Base-by-base conservation (phyloP, 2,888 invertebrate genomes). In the Baronia brevicornis region DNA sequence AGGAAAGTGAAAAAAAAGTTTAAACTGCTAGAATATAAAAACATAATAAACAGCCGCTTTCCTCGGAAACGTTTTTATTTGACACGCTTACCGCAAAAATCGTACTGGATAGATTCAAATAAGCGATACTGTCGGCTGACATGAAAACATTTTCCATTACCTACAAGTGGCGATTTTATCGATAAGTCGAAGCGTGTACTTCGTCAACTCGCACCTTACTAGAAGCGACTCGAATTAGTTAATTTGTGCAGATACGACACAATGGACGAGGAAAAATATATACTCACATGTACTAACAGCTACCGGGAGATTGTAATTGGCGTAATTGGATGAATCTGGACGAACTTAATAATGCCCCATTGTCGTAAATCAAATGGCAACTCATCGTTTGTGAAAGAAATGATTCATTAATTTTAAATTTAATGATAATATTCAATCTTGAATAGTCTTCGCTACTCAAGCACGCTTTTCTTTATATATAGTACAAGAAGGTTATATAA, bases 311-410 rank as follows among this genome's bases (percentile, higher is more conserved):
- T 71, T 74, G 77, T 82, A 84, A 82, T 84, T 82, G 80, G 72
- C 69, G 73, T 84, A 84, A 84, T 82, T 84, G 80, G 66, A 66
- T 71, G 74, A 84, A 84, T 80, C 82, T 82, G 79, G 73, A 71
- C 69, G 71, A 67, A 68, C 74, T 77, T 79, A 80, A 84, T 82
- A 79, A 78, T 68, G 72, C 58, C 54, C 67, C 68, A 80, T 84
- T 79, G 80, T 75, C 67, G 69, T 74, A 68, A 78, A 78, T 74
- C 69, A 75, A 79, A 75, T 60, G 65, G 70, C 78, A 74, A 78
- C 75, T 77, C 78, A 78, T 72, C 71, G 71, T 67, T 72, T 69
- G 71, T 72, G 66, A 74, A 70, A 78, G 69, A 74, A 66, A 64
- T 78, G 72, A 79, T 69, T 80, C 74, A 77, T 74, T 73, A 70